A percentile compares a stretch with the other conserved stretches of the same genome.
These are phyloP conservation scores for Neomicropteryx cornuta DNA, from an alignment of 1,140 invertebrate species.

Conservation along the genomic window DNA sequence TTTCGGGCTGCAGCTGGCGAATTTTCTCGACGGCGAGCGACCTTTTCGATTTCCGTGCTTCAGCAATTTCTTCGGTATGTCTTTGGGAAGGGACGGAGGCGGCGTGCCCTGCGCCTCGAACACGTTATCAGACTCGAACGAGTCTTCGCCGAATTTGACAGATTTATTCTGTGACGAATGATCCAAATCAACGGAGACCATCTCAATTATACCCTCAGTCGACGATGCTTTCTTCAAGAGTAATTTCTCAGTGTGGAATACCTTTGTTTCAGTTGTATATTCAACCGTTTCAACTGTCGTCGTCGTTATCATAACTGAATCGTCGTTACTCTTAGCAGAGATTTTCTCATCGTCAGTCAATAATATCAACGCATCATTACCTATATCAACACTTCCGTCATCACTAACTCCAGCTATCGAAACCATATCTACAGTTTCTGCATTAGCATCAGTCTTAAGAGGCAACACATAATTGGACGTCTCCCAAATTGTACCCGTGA, in stretches of 20 bases:
- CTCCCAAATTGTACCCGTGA: slow-evolving; percentile 17
- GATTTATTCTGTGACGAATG: slow-evolving; percentile 10
- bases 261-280: too few relatives aligned
- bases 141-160: background rate
- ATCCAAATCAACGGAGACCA: slow-evolving; percentile 4
- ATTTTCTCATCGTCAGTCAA: slow-evolving; percentile 26
- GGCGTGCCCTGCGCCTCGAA: too few relatives aligned
- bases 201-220: background rate
- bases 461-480: slow-evolving; percentile 23
- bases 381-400: slow-evolving; percentile 22
- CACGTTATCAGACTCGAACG: too few relatives aligned
- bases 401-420: slow-evolving; percentile 4
- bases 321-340: too few relatives aligned
- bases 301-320: too few relatives aligned
- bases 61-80: too few relatives aligned
- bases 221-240: slow-evolving; percentile 2
- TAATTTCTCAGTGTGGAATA: too few relatives aligned
- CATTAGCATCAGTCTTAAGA: slow-evolving; percentile 10
- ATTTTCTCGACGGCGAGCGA: too few relatives aligned
- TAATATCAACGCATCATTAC: slow-evolving; percentile 30
- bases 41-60: too few relatives aligned
- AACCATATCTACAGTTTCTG: slow-evolving; percentile 8
- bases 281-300: too few relatives aligned
- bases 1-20: slow-evolving; percentile 34
- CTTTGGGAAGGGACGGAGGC: slow-evolving; percentile 10